Conservation (phyloP, 2,888 invertebrate genomes). For the Oscheius onirici region DNA sequence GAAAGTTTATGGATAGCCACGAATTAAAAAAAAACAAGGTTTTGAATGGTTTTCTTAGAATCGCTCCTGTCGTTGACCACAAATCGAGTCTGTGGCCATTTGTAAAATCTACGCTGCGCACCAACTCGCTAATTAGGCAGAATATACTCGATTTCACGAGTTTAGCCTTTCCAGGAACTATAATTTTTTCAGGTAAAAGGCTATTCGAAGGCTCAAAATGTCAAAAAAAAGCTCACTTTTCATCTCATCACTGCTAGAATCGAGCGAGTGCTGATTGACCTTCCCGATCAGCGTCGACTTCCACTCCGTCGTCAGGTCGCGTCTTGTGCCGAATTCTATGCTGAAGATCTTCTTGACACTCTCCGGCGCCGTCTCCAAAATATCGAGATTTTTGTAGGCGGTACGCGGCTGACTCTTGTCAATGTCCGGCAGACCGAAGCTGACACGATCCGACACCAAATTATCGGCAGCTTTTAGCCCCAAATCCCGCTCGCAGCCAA, state of each 20-base stretch:
- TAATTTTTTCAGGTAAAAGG: no score
- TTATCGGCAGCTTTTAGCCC: constrained; percentile 65
- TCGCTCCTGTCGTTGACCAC: no score
- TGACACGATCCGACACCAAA: constrained; percentile 52
- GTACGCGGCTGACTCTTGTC: constrained; percentile 56
- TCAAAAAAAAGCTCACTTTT: constrained; percentile 52
- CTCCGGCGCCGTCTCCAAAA: constrained; percentile 61
- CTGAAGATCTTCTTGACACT: constrained; percentile 67
- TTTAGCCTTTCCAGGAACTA: no score
- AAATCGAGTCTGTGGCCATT: no score
- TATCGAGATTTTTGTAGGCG: constrained; percentile 61
- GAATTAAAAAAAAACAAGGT: no score
- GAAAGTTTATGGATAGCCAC: no score
- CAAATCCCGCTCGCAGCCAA: constrained; percentile 67
- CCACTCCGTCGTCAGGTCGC: constrained; percentile 65
- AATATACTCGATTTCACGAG: no score
- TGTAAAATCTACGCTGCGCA: no score
- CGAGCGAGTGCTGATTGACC: constrained; percentile 62
- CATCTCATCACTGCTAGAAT: constrained; percentile 59
- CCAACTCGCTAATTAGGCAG: no score
- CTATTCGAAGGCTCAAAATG: no score
- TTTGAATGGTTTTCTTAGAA: no score
- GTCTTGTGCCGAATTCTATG: constrained; percentile 63
- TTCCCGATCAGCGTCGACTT: constrained; percentile 59
- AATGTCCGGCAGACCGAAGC: constrained; percentile 65